Evolutionary conservation across 2,113 vertebrate species (phyloP).

Genomic region (Microcebus ravelobensis): DNA sequence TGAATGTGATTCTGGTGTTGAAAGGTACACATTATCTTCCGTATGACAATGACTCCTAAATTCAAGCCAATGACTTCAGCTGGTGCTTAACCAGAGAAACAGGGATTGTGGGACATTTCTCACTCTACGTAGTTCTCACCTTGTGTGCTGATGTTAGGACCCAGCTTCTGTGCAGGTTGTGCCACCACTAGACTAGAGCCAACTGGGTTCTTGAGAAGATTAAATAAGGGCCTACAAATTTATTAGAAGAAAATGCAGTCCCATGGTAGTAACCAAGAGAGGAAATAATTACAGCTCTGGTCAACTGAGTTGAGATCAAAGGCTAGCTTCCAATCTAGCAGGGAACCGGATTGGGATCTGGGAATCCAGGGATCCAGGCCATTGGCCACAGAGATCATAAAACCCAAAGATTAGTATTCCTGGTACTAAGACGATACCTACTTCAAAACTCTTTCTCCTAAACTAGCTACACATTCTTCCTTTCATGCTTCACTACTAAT

Average conservation of each 20-base stretch:
- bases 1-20: background rate
- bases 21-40: background rate
- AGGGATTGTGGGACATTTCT: background rate
- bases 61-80: background rate
- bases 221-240: background rate
- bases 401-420: background rate
- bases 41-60: background rate
- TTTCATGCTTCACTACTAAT: background rate
- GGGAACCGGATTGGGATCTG: background rate
- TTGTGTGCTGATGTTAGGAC: background rate
- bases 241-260: background rate
- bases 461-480: background rate
- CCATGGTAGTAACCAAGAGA: background rate
- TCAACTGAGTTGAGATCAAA: background rate
- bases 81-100: background rate
- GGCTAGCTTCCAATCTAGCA: background rate
- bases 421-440: background rate
- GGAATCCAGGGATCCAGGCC: background rate
- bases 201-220: background rate
- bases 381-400: background rate
- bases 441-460: background rate
- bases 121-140: background rate
- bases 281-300: background rate
- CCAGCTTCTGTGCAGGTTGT: background rate
- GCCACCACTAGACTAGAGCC: background rate